phyloP scores from a whole-genome alignment of 2,113 vertebrate genomes.

The Ploceus nigricollis region DNA sequence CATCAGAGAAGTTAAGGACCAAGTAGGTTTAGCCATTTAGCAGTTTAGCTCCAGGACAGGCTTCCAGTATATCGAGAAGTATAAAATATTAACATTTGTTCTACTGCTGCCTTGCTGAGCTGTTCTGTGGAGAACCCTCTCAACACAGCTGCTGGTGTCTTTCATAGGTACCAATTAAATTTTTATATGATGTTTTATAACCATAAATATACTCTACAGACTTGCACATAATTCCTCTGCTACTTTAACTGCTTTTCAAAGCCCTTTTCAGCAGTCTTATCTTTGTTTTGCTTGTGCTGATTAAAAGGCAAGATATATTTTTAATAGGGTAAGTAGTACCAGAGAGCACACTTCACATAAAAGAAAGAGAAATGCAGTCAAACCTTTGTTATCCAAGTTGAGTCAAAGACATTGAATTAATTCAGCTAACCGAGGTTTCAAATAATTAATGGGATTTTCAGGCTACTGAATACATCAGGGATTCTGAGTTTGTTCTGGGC shows the following conservation, averaged over 20 bases:
- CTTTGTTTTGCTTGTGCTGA: slow-evolving; percentile 59
- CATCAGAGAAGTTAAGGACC: not conserved
- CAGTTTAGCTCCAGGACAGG: not conserved
- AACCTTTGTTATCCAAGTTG: slow-evolving; percentile 30
- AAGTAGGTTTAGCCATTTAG: not conserved
- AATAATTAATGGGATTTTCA: slow-evolving; percentile 45
- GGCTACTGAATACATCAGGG: not conserved
- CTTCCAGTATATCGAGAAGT: not conserved
- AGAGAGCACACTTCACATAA: slow-evolving; percentile 24
- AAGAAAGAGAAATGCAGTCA: slow-evolving; percentile 28
- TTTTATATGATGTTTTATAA: slow-evolving; percentile 50
- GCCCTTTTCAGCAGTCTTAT: slow-evolving; percentile 24
- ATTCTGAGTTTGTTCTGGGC: not conserved
- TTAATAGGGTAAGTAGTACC: slow-evolving; percentile 44
- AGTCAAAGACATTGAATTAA: slow-evolving; percentile 24
- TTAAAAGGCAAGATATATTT: slow-evolving; percentile 62
- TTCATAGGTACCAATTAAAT: slow-evolving; percentile 48
- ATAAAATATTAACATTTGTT: not conserved
- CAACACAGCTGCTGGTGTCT: slow-evolving; percentile 4
- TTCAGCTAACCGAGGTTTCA: slow-evolving; percentile 3
- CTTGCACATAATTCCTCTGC: slow-evolving; percentile 42
- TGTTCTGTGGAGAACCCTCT: not conserved
- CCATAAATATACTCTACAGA: slow-evolving; percentile 44
- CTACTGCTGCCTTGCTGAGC: slow-evolving; percentile 9
- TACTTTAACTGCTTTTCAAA: slow-evolving; percentile 42